A percentile compares a stretch with the other conserved stretches of the same genome.
phyloP scores from a whole-genome alignment of 2,113 vertebrate genomes.

The Sminthopsis crassicaudata region DNA sequence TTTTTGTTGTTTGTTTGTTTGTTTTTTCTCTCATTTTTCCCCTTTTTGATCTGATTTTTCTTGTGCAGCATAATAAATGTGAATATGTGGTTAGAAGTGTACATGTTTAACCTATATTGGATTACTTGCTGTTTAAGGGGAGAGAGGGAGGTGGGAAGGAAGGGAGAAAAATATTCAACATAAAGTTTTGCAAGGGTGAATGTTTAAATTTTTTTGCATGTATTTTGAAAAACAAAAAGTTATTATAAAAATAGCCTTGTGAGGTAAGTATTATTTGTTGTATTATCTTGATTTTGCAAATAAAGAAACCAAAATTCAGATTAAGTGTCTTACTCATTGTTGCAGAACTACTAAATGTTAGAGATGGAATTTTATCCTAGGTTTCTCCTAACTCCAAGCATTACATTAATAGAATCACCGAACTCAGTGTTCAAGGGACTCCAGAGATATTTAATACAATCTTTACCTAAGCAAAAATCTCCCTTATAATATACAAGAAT shows the following conservation, averaged over 20 bases:
- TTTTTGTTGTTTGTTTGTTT: too few relatives aligned
- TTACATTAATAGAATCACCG: background rate
- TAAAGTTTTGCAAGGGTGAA: too few relatives aligned
- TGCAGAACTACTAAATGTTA: background rate
- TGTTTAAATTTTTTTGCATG: background rate
- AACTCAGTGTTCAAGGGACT: background rate
- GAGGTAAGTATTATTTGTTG: background rate
- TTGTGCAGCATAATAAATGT: too few relatives aligned
- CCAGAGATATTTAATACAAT: background rate
- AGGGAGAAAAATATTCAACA: too few relatives aligned
- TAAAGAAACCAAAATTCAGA: background rate
- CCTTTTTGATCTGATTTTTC: too few relatives aligned
- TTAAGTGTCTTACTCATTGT: background rate
- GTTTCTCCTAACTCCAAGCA: background rate
- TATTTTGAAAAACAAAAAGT: background rate
- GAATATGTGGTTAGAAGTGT: too few relatives aligned
- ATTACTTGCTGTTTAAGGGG: too few relatives aligned
- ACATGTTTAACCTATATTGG: too few relatives aligned
- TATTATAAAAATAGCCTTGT: background rate
- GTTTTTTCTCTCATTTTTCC: too few relatives aligned
- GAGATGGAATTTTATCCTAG: background rate
- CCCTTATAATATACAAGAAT: background rate
- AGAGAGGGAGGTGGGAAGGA: too few relatives aligned
- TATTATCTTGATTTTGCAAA: background rate
- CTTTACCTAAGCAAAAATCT: background rate